phyloP scores from a whole-genome alignment of 92 coral and sea anemone species.

The Parazoanthus swiftii region DNA sequence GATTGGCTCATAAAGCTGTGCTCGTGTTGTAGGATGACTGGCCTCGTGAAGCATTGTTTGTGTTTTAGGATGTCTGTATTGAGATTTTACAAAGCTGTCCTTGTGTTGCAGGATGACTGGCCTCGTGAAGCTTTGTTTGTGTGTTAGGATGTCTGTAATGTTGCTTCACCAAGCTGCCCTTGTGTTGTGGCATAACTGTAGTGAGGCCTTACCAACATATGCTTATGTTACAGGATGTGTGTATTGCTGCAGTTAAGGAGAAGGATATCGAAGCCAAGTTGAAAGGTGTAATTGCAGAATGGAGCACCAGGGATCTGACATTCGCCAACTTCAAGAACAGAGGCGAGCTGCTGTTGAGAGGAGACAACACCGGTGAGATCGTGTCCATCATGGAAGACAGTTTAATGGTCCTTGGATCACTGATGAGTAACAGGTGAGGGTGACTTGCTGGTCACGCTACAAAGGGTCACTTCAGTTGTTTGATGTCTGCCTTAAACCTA shows the following conservation, averaged over 20 bases:
- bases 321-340: slow-evolving; percentile 90
- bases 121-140: neutral
- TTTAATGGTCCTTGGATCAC: slow-evolving; percentile 81
- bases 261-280: slow-evolving; percentile 90
- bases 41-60: too few relatives aligned
- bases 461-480: neutral
- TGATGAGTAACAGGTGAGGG: slow-evolving; percentile 84
- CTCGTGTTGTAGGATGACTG: too few relatives aligned
- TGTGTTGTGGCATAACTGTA: neutral
- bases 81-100: too few relatives aligned
- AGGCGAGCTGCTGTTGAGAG: slow-evolving; percentile 80
- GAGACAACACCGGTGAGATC: slow-evolving; percentile 84
- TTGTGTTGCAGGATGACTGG: neutral
- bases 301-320: slow-evolving; percentile 81
- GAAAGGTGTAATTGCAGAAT: slow-evolving; percentile 80
- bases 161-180: too few relatives aligned
- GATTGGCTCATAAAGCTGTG: too few relatives aligned
- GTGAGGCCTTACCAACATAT: neutral
- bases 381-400: slow-evolving; percentile 90
- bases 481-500: too few relatives aligned
- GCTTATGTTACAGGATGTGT: slow-evolving; percentile 60
- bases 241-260: slow-evolving; percentile 87
- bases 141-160: slow-evolving; percentile 68
- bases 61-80: slow-evolving; percentile 65
- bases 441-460: neutral